Evolutionary conservation across 1,140 invertebrate genomes (phyloP), one percentile per base, ranked within the genome.

Genomic region (Amphibalanus amphitrite): DNA sequence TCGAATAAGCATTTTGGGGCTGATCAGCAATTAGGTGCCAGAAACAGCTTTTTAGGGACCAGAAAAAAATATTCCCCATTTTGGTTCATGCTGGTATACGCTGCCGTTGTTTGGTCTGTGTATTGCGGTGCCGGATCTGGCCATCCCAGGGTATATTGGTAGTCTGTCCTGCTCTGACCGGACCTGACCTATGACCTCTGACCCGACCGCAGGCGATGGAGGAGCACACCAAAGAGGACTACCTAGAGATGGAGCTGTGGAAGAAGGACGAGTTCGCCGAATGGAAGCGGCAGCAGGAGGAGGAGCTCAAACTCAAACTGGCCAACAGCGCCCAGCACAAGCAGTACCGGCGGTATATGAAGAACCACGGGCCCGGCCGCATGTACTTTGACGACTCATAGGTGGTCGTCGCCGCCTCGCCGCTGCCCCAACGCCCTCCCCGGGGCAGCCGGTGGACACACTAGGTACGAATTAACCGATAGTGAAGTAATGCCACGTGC

Each of bases 261-360:
- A 86, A 88, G 64, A 86, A 86, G 77, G 86, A 88, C 30, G 90
- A 92, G 47, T 94, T 90, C 81, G 75, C 81, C 69, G 79, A 78
- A 71, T 95, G 91, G 91, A 91, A 92, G 79, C 80, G 85, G 74
- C 82, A 86, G 73, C 87, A 91, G 80, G 91, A 95, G 75, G 90
- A 91, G 75, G 88, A 91, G 78, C 84, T 87, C 75, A 92, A 91
- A 77, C 87, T 87, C 74, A 87, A 90, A 78, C 78, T 91, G 76
- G 89, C 89, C 17, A 87, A 90, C 79, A 90, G 85, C 82, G 87
- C 87, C 67, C 84, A 86, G 77, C 89, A 90, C 77, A 91, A 91
- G 80, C 85, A 88, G 71, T 91, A 91, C 76, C 81, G 90, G 73
- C 81, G 90, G 71, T 91, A 89, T 78, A 86, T 92, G 79, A 91